Evolutionary conservation across 2,888 invertebrate species (phyloP), one percentile per base, ranked within the genome.

Genomic region (Tenthredo scrophulariae): DNA sequence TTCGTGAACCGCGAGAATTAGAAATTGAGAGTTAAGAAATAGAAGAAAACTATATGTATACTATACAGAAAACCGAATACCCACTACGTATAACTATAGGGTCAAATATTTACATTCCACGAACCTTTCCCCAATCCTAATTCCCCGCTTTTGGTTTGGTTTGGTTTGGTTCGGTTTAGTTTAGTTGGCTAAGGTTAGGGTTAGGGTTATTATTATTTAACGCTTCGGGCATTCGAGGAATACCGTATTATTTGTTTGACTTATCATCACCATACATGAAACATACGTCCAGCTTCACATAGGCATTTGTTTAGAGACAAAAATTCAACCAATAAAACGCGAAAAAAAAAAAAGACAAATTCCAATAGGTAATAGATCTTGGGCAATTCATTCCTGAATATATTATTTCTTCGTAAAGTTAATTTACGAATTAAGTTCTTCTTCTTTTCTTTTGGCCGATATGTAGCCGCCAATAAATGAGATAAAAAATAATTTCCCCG

Each of bases 101-200:
- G 80, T 80, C 80, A 80, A 80, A 80, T 80, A 80, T 80, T 80
- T 58, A 80, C 80, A 62, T 80, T 58, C 58, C 80, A 29, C 58
- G 80, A 80, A 80, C 40, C 40, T 62, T 62, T 80, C 15, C n/a
- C 10, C n/a, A 58, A 58, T 80, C 37, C 40, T 62, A 62, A 80
- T 80, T 80, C 29, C 80, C 62, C 33, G 40, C 37, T 37, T 40
- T 77, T 37, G 7, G 37, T 33, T 33, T n/a, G n/a, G n/a, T n/a
- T n/a, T n/a, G 22, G 46, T 75, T 46, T 75, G 29, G 75, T 75
- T 75, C 46, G 5, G 50, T 50, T 50, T 54, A 54, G 54, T 33
- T 33, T 67, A 46, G 50, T 80, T 80, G 80, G 62, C 80, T 80
- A 15, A 80, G 80, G 80, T 80, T 80, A 80, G 80, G 46, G 80